Conservation (phyloP, 2,888 invertebrate species). For the Xiphydria camelus region DNA sequence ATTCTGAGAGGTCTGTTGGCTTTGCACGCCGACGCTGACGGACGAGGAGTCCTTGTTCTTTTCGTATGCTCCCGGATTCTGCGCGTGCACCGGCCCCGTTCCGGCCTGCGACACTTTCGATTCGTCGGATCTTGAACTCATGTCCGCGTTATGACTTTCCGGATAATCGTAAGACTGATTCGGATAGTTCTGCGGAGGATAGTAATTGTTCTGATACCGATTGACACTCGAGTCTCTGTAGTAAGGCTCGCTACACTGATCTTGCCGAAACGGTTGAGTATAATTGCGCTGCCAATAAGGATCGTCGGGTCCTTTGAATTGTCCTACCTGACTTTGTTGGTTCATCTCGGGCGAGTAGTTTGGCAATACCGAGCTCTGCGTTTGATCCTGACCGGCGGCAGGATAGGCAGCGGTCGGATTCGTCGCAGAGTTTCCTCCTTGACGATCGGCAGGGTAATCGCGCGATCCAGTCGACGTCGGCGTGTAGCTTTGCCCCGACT, state of each 20-base stretch:
- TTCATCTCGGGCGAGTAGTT: constrained; percentile 31
- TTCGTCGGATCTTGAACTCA: constrained; percentile 33
- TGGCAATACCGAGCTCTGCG: constrained; percentile 25
- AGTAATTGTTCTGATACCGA: constrained; percentile 60
- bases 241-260: constrained; percentile 46
- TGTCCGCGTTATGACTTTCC: constrained; percentile 34
- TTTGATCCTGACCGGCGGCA: constrained; percentile 27
- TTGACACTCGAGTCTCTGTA: constrained; percentile 45
- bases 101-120: constrained; percentile 21
- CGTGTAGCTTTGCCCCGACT: constrained; percentile 33
- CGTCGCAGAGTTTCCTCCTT: constrained; percentile 28
- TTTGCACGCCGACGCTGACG: constrained; percentile 34
- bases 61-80: constrained; percentile 25
- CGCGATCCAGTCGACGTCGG: constrained; percentile 28
- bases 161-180: constrained; percentile 42
- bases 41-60: constrained; percentile 38
- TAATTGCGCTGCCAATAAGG: constrained; percentile 57
- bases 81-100: constrained; percentile 18
- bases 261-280: constrained; percentile 45
- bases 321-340: constrained; percentile 32
- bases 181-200: constrained; percentile 35
- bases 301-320: constrained; percentile 44
- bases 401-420: constrained; percentile 35
- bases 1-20: constrained; percentile 33
- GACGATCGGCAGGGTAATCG: constrained; percentile 38